These are phyloP conservation scores for Arion vulgaris DNA, from an alignment of 1,140 invertebrate genomes.

Conservation along the genomic window DNA sequence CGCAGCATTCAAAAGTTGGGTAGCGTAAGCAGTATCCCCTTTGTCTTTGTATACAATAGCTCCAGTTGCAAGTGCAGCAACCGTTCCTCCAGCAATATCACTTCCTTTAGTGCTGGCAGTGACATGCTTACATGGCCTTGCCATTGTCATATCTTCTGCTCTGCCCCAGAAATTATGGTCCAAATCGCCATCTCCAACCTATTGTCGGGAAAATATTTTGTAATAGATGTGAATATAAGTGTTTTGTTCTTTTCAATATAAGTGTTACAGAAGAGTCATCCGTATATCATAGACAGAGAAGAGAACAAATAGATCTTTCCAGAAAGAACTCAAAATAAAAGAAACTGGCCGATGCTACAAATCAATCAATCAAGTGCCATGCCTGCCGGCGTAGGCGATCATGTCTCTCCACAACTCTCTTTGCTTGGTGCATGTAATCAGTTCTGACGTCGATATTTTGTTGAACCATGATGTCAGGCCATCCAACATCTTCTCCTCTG, in stretches of 20 bases:
- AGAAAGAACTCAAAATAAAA: too few relatives aligned
- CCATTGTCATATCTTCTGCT: neutral
- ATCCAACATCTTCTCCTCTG: too few relatives aligned
- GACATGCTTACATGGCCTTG: neutral
- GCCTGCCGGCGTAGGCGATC: too few relatives aligned
- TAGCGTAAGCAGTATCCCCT: constrained; percentile 72
- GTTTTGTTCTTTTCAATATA: neutral
- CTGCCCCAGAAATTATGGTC: neutral
- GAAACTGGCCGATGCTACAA: too few relatives aligned
- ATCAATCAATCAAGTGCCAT: too few relatives aligned
- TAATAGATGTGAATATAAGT: neutral
- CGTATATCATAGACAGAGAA: too few relatives aligned
- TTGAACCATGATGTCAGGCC: too few relatives aligned
- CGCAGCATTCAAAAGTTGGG: constrained; percentile 66
- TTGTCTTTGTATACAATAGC: constrained; percentile 73
- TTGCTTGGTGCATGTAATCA: too few relatives aligned
- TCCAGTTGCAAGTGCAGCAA: neutral
- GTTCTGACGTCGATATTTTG: too few relatives aligned
- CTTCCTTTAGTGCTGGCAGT: neutral
- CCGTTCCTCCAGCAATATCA: neutral
- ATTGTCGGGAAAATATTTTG: neutral
- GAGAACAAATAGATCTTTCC: too few relatives aligned
- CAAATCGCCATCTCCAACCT: neutral
- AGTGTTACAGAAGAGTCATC: too few relatives aligned
- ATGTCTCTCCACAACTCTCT: too few relatives aligned